phyloP scores from a whole-genome alignment of 1,140 invertebrate species.

The Drosophila athabasca region DNA sequence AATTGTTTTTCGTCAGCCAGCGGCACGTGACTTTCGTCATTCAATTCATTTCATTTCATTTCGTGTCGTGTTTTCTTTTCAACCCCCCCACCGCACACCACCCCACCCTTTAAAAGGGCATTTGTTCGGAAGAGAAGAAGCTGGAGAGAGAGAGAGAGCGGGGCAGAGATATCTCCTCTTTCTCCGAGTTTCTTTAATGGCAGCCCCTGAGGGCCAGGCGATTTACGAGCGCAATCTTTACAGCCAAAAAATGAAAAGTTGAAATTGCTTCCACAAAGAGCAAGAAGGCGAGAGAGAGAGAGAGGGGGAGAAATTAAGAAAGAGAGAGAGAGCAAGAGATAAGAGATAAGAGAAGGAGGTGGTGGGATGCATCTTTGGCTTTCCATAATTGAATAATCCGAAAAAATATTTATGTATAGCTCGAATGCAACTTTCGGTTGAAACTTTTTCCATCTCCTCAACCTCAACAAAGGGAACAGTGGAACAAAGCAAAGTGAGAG shows the following conservation, averaged over 20 bases:
- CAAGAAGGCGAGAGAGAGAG: neutral
- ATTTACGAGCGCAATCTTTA: constrained; percentile 52
- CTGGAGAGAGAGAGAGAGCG: no score
- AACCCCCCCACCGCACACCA: no score
- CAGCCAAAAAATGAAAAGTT: constrained; percentile 35
- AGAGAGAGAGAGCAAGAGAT: neutral
- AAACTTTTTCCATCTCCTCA: constrained; percentile 19
- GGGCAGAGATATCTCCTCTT: neutral
- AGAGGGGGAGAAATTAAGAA: constrained; percentile 4
- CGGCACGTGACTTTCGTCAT: constrained; percentile 54
- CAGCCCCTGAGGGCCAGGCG: constrained; percentile 34
- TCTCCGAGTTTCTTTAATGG: constrained; percentile 38
- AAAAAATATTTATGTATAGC: constrained; percentile 18
- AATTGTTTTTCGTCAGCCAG: constrained; percentile 48
- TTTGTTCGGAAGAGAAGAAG: constrained; percentile 1
- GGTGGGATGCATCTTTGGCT: constrained; percentile 15
- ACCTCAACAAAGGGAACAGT: constrained; percentile 10
- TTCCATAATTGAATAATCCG: constrained; percentile 47
- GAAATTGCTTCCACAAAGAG: constrained; percentile 9
- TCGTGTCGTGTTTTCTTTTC: constrained; percentile 25
- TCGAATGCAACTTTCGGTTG: constrained; percentile 29
- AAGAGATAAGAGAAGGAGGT: neutral
- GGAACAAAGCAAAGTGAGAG: constrained; percentile 12
- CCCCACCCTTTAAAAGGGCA: neutral
- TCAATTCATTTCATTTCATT: constrained; percentile 49